Evolutionary conservation across 2,888 invertebrate species (phyloP), one percentile per base, ranked within the genome.

Genomic region (Itoplectis maculator): DNA sequence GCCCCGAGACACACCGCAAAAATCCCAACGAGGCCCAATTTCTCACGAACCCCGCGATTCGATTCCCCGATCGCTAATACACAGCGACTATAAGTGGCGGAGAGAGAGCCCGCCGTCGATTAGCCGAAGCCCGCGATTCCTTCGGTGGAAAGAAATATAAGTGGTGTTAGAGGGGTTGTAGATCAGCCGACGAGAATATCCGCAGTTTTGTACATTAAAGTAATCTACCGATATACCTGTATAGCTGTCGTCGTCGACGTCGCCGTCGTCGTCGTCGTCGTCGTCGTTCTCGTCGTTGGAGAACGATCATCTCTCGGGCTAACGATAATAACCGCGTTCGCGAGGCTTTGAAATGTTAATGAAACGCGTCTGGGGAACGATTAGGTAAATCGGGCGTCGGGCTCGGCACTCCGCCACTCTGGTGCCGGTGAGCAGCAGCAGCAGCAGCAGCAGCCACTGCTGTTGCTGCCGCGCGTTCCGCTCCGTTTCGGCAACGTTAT

Each of bases 281-380:
- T 56, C 45, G 20, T 66, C 54, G 59, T 29, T 72, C 40, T 20
- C 37, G 61, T 51, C 37, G 79, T 79, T 66, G 54, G 68, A 66
- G 74, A 65, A 77, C 81, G 70, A 85, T 85, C 84, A 83, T 81
- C 81, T 76, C 49, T 72, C 61, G 69, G 40, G 68, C 74, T 81
- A 83, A 83, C 78, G 79, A 85, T 85, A 83, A 85, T 85, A 76
- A 75, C 83, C 77, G 74, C 81, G 75, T 82, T 85, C 79, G 65
- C 79, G 79, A 81, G 75, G 76, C 75, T 85, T 83, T 80, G 80
- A 85, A 85, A 85, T 85, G 79, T 85, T 85, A 85, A 85, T 85
- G 78, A 85, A 85, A 85, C 79, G 81, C 78, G 81, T 78, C 81
- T 77, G 80, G 82, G 78, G 80, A 85, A 74, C 83, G 81, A 83